phyloP scores from a whole-genome alignment of 2,888 invertebrate species.

The Liposcelis brunnea region DNA sequence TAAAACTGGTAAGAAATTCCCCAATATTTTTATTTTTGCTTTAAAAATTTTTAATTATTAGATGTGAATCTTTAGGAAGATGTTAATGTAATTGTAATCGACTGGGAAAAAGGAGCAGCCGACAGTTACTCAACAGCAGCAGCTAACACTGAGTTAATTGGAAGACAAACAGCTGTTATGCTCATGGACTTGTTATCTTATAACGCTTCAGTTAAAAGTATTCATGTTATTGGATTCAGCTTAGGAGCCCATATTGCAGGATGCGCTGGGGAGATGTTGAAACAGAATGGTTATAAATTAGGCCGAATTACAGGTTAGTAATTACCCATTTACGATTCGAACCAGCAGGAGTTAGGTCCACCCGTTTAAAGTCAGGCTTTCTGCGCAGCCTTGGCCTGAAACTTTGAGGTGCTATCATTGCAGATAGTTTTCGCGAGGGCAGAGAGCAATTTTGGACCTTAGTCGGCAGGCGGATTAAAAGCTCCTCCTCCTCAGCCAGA shows the following conservation, averaged over 20 bases:
- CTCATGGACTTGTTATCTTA: constrained; percentile 29
- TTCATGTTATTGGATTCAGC: constrained; percentile 40
- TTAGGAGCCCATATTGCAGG: constrained; percentile 43
- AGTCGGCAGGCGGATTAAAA: no score
- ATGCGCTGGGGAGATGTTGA: constrained; percentile 36
- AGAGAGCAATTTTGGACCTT: no score
- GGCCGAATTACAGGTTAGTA: constrained; percentile 37
- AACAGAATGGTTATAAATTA: constrained; percentile 27
- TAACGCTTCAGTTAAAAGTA: constrained; percentile 27
- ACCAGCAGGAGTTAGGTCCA: no score
- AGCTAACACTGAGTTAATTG: constrained; percentile 40
- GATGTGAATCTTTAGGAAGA: constrained; percentile 28
- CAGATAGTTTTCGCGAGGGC: no score
- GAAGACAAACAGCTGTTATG: constrained; percentile 35
- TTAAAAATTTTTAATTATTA: neutral
- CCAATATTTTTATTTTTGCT: neutral
- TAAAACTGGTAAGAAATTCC: constrained; percentile 31
- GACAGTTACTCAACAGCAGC: constrained; percentile 36
- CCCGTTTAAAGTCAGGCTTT: no score
- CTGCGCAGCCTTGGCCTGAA: no score
- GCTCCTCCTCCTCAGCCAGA: no score
- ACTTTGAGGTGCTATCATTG: no score
- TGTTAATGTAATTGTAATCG: constrained; percentile 34
- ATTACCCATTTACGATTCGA: constrained; percentile 1
- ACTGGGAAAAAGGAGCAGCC: constrained; percentile 38